Conservation (phyloP, 2,113 vertebrate genomes). For the Choloepus hoffmanni region DNA sequence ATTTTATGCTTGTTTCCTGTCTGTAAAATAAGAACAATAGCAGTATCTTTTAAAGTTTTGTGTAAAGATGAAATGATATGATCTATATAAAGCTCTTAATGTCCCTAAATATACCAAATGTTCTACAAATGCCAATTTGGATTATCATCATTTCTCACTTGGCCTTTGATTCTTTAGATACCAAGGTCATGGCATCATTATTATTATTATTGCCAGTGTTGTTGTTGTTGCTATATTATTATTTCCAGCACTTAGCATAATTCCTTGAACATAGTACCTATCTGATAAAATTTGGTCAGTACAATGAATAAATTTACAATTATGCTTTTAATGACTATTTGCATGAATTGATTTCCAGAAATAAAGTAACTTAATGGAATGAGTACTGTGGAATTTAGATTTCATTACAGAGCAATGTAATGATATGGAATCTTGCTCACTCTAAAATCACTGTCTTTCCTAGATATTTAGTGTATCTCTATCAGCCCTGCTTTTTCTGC, state of each 20-base stretch:
- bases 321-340: constrained; percentile 9
- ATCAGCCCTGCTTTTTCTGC: background rate
- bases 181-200: background rate
- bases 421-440: background rate
- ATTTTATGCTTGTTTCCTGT: background rate
- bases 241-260: background rate
- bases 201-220: background rate
- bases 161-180: background rate
- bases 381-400: background rate
- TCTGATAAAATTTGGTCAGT: background rate
- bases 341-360: background rate
- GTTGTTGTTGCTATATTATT: background rate
- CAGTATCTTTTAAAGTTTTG: background rate
- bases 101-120: background rate
- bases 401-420: background rate
- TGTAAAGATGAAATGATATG: background rate
- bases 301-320: background rate
- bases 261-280: background rate
- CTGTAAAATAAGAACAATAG: background rate
- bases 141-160: background rate
- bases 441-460: background rate
- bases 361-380: background rate
- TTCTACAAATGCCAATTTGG: background rate
- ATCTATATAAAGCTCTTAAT: background rate
- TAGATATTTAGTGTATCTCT: background rate